These are phyloP conservation scores for Sesia bembeciformis DNA, from an alignment of 2,888 invertebrate genomes.

Conservation along the genomic window DNA sequence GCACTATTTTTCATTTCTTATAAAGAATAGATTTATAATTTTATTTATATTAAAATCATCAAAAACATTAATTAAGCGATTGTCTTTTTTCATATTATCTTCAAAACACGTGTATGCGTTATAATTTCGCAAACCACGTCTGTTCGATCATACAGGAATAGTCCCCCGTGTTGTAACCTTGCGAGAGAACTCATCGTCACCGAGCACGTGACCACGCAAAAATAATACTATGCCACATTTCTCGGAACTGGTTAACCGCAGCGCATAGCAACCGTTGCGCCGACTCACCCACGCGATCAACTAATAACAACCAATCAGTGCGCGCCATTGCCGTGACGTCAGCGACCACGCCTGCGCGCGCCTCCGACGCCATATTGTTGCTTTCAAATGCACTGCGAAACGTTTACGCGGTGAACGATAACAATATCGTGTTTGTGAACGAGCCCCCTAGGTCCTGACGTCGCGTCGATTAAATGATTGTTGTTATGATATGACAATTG, in stretches of 20 bases:
- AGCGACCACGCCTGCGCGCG: slow-evolving; percentile 72
- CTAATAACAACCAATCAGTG: slow-evolving; percentile 41
- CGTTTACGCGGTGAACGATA: slow-evolving; percentile 21
- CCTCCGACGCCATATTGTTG: slow-evolving; percentile 56
- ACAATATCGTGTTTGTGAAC: slow-evolving; percentile 25
- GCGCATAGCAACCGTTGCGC: slow-evolving; percentile 68
- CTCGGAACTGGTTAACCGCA: slow-evolving; percentile 41
- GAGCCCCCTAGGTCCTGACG: slow-evolving; percentile 22
- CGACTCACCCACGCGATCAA: slow-evolving; percentile 57
- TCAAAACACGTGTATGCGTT: no score
- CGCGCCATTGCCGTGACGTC: slow-evolving; percentile 51
- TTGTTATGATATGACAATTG: slow-evolving; percentile 15
- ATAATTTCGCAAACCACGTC: no score
- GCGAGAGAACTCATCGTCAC: slow-evolving; percentile 4
- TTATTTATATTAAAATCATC: no score
- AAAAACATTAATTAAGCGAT: no score
- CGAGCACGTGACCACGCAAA: slow-evolving; percentile 26
- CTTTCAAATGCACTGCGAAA: slow-evolving; percentile 12
- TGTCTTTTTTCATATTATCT: no score
- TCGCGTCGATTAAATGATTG: slow-evolving; percentile 11
- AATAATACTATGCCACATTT: slow-evolving; percentile 38
- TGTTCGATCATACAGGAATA: slow-evolving; percentile 1
- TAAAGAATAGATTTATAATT: no score
- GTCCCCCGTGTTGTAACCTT: slow-evolving; percentile 13
- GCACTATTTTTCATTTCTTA: no score